A percentile compares a stretch with the other conserved stretches of the same genome.
These are phyloP conservation scores for Myrmecobius fasciatus DNA, from an alignment of 2,113 vertebrate species.

Conservation along the genomic window DNA sequence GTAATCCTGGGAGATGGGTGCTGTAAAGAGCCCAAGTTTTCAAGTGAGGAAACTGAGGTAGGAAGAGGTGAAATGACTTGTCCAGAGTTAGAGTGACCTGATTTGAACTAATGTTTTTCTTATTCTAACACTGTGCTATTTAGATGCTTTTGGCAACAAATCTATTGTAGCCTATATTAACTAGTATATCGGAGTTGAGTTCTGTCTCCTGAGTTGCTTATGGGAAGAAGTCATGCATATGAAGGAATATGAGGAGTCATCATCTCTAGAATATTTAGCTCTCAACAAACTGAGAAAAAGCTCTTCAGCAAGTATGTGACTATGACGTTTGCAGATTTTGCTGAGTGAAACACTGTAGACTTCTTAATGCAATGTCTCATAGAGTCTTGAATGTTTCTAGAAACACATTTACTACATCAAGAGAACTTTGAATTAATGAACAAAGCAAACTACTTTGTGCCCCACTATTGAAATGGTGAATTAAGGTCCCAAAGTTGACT, in stretches of 20 bases:
- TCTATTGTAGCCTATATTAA: neutral
- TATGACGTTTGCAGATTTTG: neutral
- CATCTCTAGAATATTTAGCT: neutral
- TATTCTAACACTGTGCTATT: neutral
- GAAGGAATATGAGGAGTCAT: neutral
- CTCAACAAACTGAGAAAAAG: neutral
- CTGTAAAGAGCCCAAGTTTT: slow-evolving; percentile 20
- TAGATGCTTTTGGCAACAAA: neutral
- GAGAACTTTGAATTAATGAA: slow-evolving; percentile 15
- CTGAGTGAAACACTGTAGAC: slow-evolving; percentile 16
- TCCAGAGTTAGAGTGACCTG: neutral
- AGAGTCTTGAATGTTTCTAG: neutral
- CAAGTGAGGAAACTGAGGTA: slow-evolving; percentile 52
- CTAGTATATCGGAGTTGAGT: neutral
- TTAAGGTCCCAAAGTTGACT: neutral
- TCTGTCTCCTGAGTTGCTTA: neutral
- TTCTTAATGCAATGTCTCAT: neutral
- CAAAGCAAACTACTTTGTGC: neutral
- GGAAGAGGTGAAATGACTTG: slow-evolving; percentile 35
- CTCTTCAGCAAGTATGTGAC: neutral
- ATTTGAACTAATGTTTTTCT: slow-evolving; percentile 6
- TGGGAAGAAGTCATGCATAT: neutral
- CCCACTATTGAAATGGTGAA: neutral
- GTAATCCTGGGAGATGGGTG: neutral
- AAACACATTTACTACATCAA: neutral